Conservation (phyloP, 2,888 invertebrate genomes). For the Morpho deidamia region DNA sequence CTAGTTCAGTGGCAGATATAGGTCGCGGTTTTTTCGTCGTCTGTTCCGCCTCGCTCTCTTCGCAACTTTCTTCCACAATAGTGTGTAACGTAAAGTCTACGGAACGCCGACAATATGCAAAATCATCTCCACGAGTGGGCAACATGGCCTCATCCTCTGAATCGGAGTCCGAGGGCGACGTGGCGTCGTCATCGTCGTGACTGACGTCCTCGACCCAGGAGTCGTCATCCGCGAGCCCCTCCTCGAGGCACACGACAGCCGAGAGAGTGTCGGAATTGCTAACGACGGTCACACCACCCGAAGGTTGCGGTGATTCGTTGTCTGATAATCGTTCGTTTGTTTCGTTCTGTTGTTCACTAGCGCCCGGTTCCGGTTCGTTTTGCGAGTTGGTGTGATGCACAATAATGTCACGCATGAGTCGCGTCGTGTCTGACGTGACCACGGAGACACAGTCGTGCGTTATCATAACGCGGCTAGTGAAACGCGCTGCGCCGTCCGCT, state of each 20-base stretch:
- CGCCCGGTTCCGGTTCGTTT: conserved; percentile 56
- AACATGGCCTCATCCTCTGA: conserved; percentile 83
- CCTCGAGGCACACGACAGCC: conserved; percentile 86
- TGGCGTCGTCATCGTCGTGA: conserved; percentile 86
- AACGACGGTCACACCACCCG: conserved; percentile 82
- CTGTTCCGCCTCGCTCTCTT: conserved; percentile 92
- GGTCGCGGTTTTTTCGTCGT: conserved; percentile 80
- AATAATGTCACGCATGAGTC: conserved; percentile 81
- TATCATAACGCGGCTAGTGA: conserved; percentile 94
- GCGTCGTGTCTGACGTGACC: conserved; percentile 86
- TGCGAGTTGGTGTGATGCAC: conserved; percentile 83
- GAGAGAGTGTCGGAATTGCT: conserved; percentile 84
- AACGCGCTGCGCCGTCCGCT: conserved; percentile 82
- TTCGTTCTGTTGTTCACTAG: conserved; percentile 50
- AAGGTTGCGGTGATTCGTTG: conserved; percentile 67
- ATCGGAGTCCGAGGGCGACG: conserved; percentile 82
- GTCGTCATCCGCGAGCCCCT: conserved; percentile 93
- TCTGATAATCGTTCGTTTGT: conserved; percentile 63
- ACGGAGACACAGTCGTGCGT: conserved; percentile 89
- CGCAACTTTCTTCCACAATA: conserved; percentile 95
- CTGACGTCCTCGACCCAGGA: conserved; percentile 95
- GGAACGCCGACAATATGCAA: conserved; percentile 88
- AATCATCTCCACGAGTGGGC: conserved; percentile 88
- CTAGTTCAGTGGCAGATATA: conserved; percentile 88
- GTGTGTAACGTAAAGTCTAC: conserved; percentile 95